Evolutionary conservation across 2,113 vertebrate genomes (phyloP).

Genomic region (Leucopsar rothschildi): DNA sequence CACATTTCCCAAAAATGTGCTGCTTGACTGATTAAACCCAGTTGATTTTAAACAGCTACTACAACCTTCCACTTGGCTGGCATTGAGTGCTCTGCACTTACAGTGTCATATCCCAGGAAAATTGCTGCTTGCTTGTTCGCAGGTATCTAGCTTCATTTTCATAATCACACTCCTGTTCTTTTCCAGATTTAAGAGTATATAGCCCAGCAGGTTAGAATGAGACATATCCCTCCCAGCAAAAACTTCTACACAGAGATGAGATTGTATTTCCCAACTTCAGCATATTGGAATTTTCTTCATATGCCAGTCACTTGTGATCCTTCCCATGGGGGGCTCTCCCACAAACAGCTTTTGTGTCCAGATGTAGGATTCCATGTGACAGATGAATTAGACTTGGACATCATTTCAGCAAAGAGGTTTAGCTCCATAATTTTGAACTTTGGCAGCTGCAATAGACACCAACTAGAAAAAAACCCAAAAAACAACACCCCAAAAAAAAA

Average conservation of each 20-base stretch:
- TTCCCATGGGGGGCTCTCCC: background rate
- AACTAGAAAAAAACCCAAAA: background rate
- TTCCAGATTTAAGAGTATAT: background rate
- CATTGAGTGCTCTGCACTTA: background rate
- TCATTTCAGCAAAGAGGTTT: background rate
- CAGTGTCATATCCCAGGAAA: background rate
- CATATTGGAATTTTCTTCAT: background rate
- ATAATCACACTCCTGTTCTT: background rate
- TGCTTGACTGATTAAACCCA: slow-evolving; percentile 9
- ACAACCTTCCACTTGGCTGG: background rate
- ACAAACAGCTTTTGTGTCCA: background rate
- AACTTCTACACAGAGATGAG: background rate
- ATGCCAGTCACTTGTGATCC: background rate
- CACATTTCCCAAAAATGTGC: background rate
- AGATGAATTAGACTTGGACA: background rate
- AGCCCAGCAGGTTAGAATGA: background rate
- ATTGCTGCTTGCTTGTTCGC: background rate
- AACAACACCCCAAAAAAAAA: no score
- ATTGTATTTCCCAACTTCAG: background rate
- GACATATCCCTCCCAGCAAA: background rate
- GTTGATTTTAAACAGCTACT: slow-evolving; percentile 8
- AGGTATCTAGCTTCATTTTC: background rate
- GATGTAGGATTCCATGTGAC: background rate
- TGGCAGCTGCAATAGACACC: background rate
- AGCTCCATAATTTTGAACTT: background rate